Base-by-base conservation (phyloP, 2,797 vertebrate genomes). In the Oreonectes daqikongensis region DNA sequence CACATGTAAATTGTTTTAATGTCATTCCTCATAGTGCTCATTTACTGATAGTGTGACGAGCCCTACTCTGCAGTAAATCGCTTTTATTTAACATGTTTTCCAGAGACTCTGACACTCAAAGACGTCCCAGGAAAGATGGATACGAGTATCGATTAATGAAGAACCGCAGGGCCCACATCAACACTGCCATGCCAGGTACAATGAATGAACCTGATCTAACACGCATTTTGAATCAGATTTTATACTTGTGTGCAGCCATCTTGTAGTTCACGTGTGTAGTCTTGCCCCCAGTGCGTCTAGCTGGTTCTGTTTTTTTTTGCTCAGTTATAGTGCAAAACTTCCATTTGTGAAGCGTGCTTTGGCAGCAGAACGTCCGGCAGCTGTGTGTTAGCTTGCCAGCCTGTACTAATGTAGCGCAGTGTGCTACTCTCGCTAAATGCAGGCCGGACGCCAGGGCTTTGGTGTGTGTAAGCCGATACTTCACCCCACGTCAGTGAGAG, bases 131-230 rank as follows among this genome's bases (percentile, higher is more conserved):
- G 84, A 99, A 97, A 90, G 97, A 99, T 79, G 95, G 95, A 84
- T 95, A 89, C 50, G 97, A 99, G 79, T 97, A 95, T 88, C 94
- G 96, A 84, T 92, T 96, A 89, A 93, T 95, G 91, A 93, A 95
- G 85, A 95, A 89, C 87, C 94, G 95, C 71, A 94, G 95, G 87
- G 95, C 93, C 1, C 94, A 96, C 75, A 63, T 94, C 4, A 92
- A 93, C 81, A 88, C 94, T 61, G 92, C 92, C 82, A 93, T 94
- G 89, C 92, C 96, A 95, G 97, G 97, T 99, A 87, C 75, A 55
- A 52, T 44, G 17, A 24, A 42, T 10, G 32, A 24, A 24, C 18
- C 40, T n/a, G n/a, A 28, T 20, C 35, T 18, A 15, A 22, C 15
- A 70, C 15, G 64, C 40, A 30, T 20, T 61, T n/a, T 61, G 35